A percentile compares a stretch with the other conserved stretches of the same genome.
Conservation (phyloP, 2,113 vertebrate genomes). For the human region DNA sequence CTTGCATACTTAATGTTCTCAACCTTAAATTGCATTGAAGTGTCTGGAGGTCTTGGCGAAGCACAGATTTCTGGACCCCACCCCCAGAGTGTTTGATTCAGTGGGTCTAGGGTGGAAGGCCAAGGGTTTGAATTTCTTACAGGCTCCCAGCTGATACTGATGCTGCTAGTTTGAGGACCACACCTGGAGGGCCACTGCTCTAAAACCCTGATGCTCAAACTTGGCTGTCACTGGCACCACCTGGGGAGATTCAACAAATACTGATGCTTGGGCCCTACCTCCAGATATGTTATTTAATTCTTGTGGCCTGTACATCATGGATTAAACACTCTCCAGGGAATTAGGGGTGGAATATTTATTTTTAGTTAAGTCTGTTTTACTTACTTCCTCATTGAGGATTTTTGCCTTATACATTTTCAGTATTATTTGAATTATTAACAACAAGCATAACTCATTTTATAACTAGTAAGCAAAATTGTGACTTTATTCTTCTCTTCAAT, state of each 20-base stretch:
- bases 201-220: background rate
- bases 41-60: background rate
- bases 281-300: background rate
- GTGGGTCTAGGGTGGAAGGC: background rate
- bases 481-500: background rate
- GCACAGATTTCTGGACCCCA: background rate
- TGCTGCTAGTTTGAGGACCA: background rate
- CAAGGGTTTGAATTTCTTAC: background rate
- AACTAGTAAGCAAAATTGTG: background rate
- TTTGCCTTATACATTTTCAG: background rate
- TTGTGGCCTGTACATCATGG: background rate
- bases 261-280: background rate
- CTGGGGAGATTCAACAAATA: background rate
- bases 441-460: background rate
- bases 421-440: slow-evolving; percentile 23
- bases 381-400: background rate
- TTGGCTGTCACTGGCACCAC: background rate
- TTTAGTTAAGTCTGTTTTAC: background rate
- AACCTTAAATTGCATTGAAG: background rate
- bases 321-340: background rate
- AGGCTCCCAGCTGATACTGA: background rate
- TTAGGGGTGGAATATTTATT: background rate
- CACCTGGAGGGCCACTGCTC: background rate
- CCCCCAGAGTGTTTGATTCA: background rate
- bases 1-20: background rate